These are phyloP conservation scores for Cheilosia scutellata DNA, from an alignment of 2,888 invertebrate genomes.

Conservation along the genomic window DNA sequence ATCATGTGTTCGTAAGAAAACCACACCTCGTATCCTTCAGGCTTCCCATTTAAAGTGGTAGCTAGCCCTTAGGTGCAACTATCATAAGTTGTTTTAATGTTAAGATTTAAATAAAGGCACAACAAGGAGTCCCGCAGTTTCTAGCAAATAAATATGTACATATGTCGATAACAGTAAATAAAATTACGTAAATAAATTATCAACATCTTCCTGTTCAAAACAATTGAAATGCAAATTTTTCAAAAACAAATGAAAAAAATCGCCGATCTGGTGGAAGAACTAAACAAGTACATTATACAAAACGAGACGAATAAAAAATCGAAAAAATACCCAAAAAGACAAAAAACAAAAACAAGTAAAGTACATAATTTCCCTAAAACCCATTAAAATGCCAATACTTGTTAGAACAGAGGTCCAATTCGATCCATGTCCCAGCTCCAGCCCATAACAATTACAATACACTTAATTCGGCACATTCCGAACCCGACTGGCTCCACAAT, in stretches of 20 bases:
- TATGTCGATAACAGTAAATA: too few species aligned
- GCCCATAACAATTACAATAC: constrained; percentile 75
- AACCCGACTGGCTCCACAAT: neutral
- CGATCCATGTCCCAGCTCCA: constrained; percentile 73
- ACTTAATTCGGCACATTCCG: constrained; percentile 65
- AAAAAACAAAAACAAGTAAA: constrained; percentile 54
- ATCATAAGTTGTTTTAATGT: too few species aligned
- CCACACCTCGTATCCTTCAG: too few species aligned
- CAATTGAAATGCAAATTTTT: neutral
- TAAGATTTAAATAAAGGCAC: too few species aligned
- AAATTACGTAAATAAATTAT: too few species aligned
- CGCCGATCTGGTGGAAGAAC: neutral
- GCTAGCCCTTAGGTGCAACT: too few species aligned
- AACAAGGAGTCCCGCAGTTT: too few species aligned
- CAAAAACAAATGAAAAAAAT: constrained; percentile 26
- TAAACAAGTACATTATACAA: neutral
- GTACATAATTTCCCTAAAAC: constrained; percentile 71
- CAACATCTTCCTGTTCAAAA: too few species aligned
- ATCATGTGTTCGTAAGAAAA: too few species aligned
- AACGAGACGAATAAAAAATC: neutral
- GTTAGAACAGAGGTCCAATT: constrained; percentile 67
- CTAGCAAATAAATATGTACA: too few species aligned
- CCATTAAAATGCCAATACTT: constrained; percentile 72
- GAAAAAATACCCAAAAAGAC: constrained; percentile 24
- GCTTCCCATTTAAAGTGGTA: too few species aligned